A percentile compares a stretch with the other conserved stretches of the same genome.
phyloP scores from a whole-genome alignment of 2,888 invertebrate species.

The Agapetus fuscipes region DNA sequence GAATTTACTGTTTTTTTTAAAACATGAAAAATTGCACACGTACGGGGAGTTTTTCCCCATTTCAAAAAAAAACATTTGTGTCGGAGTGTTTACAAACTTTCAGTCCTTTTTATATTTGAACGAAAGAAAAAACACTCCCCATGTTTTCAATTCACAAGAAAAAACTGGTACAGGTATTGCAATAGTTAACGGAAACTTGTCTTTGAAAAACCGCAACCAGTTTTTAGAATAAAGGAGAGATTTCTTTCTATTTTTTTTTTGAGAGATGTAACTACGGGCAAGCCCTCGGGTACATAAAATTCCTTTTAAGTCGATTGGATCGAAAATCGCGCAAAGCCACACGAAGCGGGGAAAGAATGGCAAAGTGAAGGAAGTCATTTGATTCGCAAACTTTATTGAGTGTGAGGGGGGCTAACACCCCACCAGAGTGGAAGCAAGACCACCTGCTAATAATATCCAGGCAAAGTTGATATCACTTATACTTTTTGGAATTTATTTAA shows the following conservation, averaged over 20 bases:
- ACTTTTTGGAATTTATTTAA: not conserved
- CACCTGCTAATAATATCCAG: not conserved
- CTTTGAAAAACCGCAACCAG: not conserved
- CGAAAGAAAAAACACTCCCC: too few relatives aligned
- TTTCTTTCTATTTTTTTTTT: too few relatives aligned
- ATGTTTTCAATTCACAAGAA: too few relatives aligned
- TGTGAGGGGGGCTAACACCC: not conserved
- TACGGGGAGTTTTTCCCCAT: too few relatives aligned
- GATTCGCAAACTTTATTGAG: not conserved
- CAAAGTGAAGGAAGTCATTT: not conserved
- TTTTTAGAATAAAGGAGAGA: slow-evolving; percentile 4
- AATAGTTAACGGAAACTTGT: not conserved
- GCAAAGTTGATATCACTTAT: not conserved
- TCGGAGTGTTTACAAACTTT: not conserved
- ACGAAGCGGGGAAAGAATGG: too few relatives aligned
- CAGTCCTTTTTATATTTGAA: too few relatives aligned
- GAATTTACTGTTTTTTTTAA: too few relatives aligned
- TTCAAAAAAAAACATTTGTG: slow-evolving; percentile 1
- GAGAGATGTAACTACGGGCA: slow-evolving; percentile 9
- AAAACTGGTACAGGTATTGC: not conserved
- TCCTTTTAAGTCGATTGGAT: slow-evolving; percentile 16
- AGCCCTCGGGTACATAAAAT: slow-evolving; percentile 12
- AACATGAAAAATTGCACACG: too few relatives aligned
- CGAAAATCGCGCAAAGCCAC: too few relatives aligned
- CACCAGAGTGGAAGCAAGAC: not conserved